Evolutionary conservation across 2,113 vertebrate genomes (phyloP), one percentile per base, ranked within the genome.

Genomic region (Bucco capensis): DNA sequence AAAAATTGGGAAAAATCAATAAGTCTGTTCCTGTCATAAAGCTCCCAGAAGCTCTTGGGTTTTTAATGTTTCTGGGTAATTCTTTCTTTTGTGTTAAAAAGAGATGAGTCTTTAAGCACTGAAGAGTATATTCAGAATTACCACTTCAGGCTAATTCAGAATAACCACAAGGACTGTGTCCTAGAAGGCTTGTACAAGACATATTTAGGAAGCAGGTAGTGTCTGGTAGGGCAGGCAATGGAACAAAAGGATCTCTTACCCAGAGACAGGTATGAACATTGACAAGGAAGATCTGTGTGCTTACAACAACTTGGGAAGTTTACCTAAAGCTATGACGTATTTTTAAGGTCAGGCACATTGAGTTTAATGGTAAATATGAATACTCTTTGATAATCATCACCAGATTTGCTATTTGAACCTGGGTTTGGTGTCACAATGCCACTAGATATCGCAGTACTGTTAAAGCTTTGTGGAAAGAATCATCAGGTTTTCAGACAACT

Each of bases 1-100:
- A 64, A 61, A 44, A 79, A 35, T 74, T 61, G 31, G 31, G n/a
- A 57, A 31, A 89, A 93, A 86, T 83, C 81, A 73, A 71, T 85
- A 83, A 35, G 38, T 49, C 19, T 62, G 53, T 81, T 93, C 31
- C 14, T 37, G 5, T 25, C 49, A 18, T 25, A 82, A 37, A 88
- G 50, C 33, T 90, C 74, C 51, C 72, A 86, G 31, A 72, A 76
- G 25, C 12, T 78, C n/a, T 31, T 74, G 21, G 21, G 0, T 1
- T 61, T 76, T 24, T 2, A 73, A 25, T 53, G 28, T 65, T 86
- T 94, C 79, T 92, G 69, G 37, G 13, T 85, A 31, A 75, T 92
- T 93, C 70, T 81, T 89, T 75, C 31, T 50, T 86, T 50, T 12
- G 5, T 24, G 21, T 82, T 79, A 56, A 64, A 50, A 58, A 74